phyloP scores from a whole-genome alignment of 2,797 vertebrate genomes.

The Peromyscus melanophrys region DNA sequence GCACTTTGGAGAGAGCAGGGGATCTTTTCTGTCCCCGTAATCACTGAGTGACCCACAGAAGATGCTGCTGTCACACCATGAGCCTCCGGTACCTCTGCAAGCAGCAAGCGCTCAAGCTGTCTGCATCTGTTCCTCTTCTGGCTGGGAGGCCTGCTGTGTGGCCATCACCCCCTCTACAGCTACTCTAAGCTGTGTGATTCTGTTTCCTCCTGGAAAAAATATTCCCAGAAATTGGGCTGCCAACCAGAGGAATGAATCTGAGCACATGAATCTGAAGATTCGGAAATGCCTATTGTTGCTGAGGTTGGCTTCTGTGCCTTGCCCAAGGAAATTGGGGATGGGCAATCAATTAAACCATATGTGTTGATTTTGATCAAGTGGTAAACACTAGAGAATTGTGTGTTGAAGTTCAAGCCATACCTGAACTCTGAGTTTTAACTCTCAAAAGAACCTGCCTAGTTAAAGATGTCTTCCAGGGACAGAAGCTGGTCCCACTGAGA shows the following conservation, averaged over 20 bases:
- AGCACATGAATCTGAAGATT: neutral
- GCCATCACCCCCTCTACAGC: neutral
- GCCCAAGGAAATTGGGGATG: neutral
- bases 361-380: neutral
- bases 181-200: neutral
- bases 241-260: neutral
- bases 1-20: neutral
- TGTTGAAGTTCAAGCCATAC: neutral
- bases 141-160: neutral
- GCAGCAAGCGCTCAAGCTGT: neutral
- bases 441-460: neutral
- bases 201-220: neutral
- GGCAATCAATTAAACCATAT: slow-evolving; percentile 41
- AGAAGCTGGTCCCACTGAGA: fast-evolving
- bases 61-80: neutral
- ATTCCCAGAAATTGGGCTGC: neutral
- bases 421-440: neutral
- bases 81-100: neutral
- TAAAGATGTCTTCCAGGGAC: neutral
- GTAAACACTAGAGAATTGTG: neutral
- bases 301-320: slow-evolving; percentile 24
- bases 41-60: neutral
- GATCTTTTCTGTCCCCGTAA: neutral
- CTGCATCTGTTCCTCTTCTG: too few relatives aligned
- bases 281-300: neutral